A percentile compares a stretch with the other conserved stretches of the same genome.
phyloP scores from a whole-genome alignment of 2,888 invertebrate genomes.

The Prosapia bicincta region DNA sequence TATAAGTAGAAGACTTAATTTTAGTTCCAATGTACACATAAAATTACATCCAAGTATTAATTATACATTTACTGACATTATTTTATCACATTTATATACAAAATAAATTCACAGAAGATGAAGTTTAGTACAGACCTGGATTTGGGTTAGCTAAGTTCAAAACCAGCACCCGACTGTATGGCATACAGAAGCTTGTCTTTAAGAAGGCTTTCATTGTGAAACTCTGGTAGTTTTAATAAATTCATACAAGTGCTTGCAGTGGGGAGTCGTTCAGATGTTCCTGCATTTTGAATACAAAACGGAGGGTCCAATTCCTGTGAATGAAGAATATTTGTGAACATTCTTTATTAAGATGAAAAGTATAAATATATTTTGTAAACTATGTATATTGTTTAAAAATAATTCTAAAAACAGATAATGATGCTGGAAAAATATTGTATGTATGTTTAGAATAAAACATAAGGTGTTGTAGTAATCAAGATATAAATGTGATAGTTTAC shows the following conservation, averaged over 20 bases:
- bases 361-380: too few species aligned
- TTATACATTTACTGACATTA: not conserved
- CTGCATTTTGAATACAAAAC: slow-evolving; percentile 94
- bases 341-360: too few species aligned
- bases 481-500: too few species aligned
- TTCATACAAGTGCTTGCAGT: slow-evolving; percentile 99
- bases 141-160: slow-evolving; percentile 77
- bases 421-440: too few species aligned
- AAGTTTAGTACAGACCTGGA: not conserved
- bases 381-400: too few species aligned
- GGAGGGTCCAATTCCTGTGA: slow-evolving; percentile 88
- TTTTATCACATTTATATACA: not conserved
- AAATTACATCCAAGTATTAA: not conserved
- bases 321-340: too few species aligned
- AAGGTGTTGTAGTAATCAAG: too few species aligned
- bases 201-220: slow-evolving; percentile 70
- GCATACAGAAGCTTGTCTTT: slow-evolving; percentile 85
- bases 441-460: too few species aligned
- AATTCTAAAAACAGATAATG: too few species aligned
- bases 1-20: not conserved
- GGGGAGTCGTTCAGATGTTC: slow-evolving; percentile 85
- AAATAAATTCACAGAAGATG: not conserved
- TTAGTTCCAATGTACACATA: not conserved
- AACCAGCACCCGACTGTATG: slow-evolving; percentile 93
- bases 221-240: slow-evolving; percentile 91